A percentile compares a stretch with the other conserved stretches of the same genome.
Evolutionary conservation across 1,140 invertebrate species (phyloP).

Genomic region (Radopholus similis): DNA sequence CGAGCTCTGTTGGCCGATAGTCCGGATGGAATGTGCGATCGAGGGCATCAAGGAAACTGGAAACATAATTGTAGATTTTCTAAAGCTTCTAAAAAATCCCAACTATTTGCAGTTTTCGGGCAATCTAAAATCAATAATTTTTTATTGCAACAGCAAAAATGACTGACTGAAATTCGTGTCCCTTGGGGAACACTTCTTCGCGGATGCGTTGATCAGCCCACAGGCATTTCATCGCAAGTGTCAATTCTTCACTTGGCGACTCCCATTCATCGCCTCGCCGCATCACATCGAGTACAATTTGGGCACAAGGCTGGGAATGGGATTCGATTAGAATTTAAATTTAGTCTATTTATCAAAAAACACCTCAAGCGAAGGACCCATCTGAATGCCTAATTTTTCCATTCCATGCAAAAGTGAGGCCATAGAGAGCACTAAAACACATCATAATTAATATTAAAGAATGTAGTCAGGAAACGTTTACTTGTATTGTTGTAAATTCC

Average conservation of each 20-base stretch:
- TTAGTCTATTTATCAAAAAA: too few species aligned
- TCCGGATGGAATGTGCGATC: conserved; percentile 83
- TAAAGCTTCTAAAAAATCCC: too few species aligned
- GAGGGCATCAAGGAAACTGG: conserved; percentile 73
- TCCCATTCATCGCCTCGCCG: conserved; percentile 57
- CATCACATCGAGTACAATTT: conserved; percentile 47
- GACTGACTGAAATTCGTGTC: conserved; percentile 64
- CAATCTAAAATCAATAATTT: too few species aligned
- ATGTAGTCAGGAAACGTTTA: neutral
- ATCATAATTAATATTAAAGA: neutral
- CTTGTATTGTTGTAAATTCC: conserved; percentile 48
- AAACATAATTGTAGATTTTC: too few species aligned
- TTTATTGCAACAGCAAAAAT: too few species aligned
- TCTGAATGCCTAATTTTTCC: conserved; percentile 36
- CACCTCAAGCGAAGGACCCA: too few species aligned
- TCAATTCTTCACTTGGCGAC: conserved; percentile 43
- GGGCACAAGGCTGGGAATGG: too few species aligned
- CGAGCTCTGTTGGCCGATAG: conserved; percentile 92
- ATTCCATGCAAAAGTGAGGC: conserved; percentile 42
- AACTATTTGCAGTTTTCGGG: conserved; percentile 12
- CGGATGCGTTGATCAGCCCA: conserved; percentile 51
- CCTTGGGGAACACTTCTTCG: conserved; percentile 57
- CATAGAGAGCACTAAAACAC: conserved; percentile 46
- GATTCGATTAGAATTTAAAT: too few species aligned
- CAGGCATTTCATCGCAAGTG: conserved; percentile 27